A percentile compares a stretch with the other conserved stretches of the same genome.
Evolutionary conservation across 2,113 vertebrate species (phyloP).

Genomic region (Thomomys bottae): DNA sequence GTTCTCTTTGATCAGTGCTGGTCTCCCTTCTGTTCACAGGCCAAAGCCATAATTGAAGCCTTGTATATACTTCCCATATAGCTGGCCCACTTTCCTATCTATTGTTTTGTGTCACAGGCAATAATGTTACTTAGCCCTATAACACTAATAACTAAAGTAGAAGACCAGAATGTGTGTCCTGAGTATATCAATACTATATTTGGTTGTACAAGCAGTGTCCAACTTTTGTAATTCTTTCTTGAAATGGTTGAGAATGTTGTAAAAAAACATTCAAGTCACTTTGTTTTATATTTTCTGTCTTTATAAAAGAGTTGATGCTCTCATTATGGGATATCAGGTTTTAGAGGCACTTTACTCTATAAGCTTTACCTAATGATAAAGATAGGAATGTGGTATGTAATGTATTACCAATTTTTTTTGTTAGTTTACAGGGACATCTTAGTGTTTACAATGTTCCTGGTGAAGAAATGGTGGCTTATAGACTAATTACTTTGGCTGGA

Average conservation of each 20-base stretch:
- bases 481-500: neutral
- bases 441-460: neutral
- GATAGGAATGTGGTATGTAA: neutral
- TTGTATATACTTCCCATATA: too few relatives aligned
- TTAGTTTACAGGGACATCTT: neutral
- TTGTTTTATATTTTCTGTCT: constrained; percentile 12
- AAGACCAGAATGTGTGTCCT: neutral
- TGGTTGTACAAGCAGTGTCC: neutral
- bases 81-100: neutral
- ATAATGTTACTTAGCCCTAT: neutral
- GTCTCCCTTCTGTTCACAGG: neutral
- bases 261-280: neutral
- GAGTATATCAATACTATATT: neutral
- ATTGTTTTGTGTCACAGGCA: neutral
- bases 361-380: constrained; percentile 19
- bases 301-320: constrained; percentile 19
- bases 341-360: constrained; percentile 24
- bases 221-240: neutral
- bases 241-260: neutral
- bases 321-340: neutral
- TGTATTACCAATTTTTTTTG: neutral
- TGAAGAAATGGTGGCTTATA: neutral
- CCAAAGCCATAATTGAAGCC: neutral
- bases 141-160: neutral
- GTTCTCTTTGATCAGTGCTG: neutral